Conservation (phyloP, 1,140 invertebrate genomes). For the Drosophila auraria region DNA sequence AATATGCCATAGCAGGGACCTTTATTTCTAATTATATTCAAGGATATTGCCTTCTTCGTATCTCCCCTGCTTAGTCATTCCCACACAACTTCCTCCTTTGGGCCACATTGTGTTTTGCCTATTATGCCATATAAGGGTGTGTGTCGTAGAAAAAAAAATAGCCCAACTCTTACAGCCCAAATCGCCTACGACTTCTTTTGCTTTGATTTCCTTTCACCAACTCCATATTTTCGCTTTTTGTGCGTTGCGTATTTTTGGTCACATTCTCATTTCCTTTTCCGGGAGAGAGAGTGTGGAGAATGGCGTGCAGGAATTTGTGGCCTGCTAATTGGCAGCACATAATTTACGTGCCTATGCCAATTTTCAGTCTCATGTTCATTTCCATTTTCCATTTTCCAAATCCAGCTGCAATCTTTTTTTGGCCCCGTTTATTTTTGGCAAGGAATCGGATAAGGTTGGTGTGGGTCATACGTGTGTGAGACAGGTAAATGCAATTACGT, state of each 20-base stretch:
- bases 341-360: slow-evolving; percentile 81
- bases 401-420: slow-evolving; percentile 39
- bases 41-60: neutral
- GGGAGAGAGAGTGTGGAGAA: slow-evolving; percentile 6
- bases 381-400: slow-evolving; percentile 39
- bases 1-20: no score
- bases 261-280: slow-evolving; percentile 62
- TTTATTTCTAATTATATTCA: neutral
- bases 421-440: slow-evolving; percentile 50
- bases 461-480: slow-evolving; percentile 45
- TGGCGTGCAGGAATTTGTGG: slow-evolving; percentile 71
- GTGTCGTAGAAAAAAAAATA: slow-evolving; percentile 31
- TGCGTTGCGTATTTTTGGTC: slow-evolving; percentile 56
- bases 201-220: slow-evolving; percentile 35
- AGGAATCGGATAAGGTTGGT: neutral
- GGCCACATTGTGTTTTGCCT: slow-evolving; percentile 25
- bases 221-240: slow-evolving; percentile 25
- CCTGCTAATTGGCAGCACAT: slow-evolving; percentile 81
- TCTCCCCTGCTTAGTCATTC: neutral
- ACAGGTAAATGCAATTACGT: slow-evolving; percentile 68
- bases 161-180: slow-evolving; percentile 10
- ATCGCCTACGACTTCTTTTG: slow-evolving; percentile 23
- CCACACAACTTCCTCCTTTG: slow-evolving; percentile 29
- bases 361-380: slow-evolving; percentile 70
- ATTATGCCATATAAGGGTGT: slow-evolving; percentile 41